phyloP scores from a whole-genome alignment of 2,888 invertebrate species.

The Philereme transversata region DNA sequence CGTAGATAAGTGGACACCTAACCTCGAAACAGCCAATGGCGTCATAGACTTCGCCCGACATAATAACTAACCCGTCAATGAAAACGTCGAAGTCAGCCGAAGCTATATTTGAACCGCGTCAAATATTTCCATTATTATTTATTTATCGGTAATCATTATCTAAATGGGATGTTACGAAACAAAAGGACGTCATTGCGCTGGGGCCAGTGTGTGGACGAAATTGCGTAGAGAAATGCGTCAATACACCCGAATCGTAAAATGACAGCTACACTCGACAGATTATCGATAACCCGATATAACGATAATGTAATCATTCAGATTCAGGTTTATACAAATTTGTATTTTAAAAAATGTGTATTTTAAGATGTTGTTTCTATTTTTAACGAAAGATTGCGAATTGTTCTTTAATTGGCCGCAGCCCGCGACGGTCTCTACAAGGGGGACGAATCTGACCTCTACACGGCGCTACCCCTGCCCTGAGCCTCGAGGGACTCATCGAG shows the following conservation, averaged over 20 bases:
- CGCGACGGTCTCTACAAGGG: too few species aligned
- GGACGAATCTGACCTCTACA: too few species aligned
- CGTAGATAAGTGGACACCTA: constrained; percentile 31
- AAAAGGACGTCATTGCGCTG: constrained; percentile 59
- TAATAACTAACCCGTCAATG: constrained; percentile 43
- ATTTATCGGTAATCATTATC: constrained; percentile 66
- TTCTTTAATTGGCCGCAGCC: too few species aligned
- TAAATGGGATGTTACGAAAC: constrained; percentile 67
- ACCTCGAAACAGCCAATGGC: constrained; percentile 31
- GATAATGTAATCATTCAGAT: constrained; percentile 17
- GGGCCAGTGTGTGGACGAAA: constrained; percentile 50
- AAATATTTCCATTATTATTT: constrained; percentile 50
- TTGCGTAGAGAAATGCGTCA: constrained; percentile 61
- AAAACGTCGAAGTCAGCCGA: constrained; percentile 44
- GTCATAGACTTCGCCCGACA: constrained; percentile 46
- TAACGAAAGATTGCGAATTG: not conserved
- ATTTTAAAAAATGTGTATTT: too few species aligned
- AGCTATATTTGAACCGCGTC: constrained; percentile 53
- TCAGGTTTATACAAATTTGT: constrained; percentile 6
- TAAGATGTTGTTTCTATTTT: not conserved
- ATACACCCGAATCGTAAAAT: constrained; percentile 50
- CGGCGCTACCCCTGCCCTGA: too few species aligned
- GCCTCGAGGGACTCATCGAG: too few species aligned
- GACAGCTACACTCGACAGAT: constrained; percentile 42
- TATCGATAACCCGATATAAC: constrained; percentile 29